Evolutionary conservation across 2,113 vertebrate genomes (phyloP).

Genomic region (Rhinopomastus cyanomelas): DNA sequence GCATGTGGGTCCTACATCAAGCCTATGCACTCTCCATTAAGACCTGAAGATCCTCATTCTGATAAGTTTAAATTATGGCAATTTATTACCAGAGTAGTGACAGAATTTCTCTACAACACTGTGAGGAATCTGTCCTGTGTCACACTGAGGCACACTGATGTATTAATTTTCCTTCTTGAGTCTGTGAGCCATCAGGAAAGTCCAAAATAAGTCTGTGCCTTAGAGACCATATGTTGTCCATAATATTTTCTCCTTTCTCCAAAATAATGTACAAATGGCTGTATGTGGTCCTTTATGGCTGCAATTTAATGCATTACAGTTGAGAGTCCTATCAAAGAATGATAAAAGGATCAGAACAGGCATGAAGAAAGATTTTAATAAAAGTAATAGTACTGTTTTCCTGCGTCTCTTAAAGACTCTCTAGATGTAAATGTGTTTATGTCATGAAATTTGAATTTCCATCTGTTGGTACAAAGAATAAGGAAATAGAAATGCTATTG

Average conservation of each 20-base stretch:
- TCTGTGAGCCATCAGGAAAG: not conserved
- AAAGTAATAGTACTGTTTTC: not conserved
- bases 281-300: not conserved
- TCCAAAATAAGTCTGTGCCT: not conserved
- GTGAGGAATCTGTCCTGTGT: not conserved
- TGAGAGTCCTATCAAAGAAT: not conserved
- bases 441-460: too few species aligned
- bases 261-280: not conserved
- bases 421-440: not conserved
- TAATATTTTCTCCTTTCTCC: not conserved
- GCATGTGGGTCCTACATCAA: not conserved
- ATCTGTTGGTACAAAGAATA: not conserved
- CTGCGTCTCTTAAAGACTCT: not conserved
- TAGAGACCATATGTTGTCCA: not conserved
- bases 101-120: not conserved
- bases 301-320: not conserved
- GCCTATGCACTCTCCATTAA: not conserved
- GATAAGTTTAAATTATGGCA: conserved; percentile 7
- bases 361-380: not conserved
- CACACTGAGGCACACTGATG: accelerated
- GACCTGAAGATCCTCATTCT: not conserved
- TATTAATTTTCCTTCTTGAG: not conserved
- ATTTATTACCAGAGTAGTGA: conserved; percentile 1
- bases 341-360: not conserved
- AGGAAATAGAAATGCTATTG: not conserved